Percentiles rank a stretch among this genome's conserved stretches.
phyloP scores from a whole-genome alignment of 1,140 invertebrate genomes.

The Lamellibrachia luymesi region DNA sequence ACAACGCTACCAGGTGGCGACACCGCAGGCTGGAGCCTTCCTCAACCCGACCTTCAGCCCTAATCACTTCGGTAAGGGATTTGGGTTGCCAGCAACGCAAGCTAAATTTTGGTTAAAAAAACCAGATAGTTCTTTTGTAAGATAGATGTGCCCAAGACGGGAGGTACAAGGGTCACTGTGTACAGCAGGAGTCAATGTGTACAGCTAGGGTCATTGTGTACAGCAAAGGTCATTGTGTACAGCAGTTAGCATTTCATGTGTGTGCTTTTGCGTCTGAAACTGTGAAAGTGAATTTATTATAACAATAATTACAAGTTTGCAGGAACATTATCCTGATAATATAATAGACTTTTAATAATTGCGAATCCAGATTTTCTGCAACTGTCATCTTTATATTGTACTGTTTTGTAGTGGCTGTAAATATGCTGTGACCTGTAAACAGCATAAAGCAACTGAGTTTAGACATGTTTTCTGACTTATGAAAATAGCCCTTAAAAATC shows the following conservation, averaged over 20 bases:
- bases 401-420: not conserved
- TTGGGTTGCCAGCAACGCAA: not conserved
- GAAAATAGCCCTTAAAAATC: no score
- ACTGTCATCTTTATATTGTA: not conserved
- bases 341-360: not conserved
- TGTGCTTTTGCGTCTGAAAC: no score
- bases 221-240: not conserved
- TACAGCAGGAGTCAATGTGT: not conserved
- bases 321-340: no score
- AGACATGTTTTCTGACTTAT: no score
- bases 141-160: not conserved
- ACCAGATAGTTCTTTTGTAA: not conserved
- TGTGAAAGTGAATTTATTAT: no score
- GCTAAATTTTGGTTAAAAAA: not conserved
- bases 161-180: not conserved
- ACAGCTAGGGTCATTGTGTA: not conserved
- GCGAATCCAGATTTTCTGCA: not conserved
- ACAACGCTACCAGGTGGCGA: not conserved
- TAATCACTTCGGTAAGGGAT: not conserved
- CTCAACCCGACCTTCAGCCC: not conserved
- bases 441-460: no score
- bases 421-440: not conserved
- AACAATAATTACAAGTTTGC: no score
- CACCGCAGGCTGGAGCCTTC: slow-evolving; percentile 9
- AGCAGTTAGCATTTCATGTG: not conserved